phyloP scores from a whole-genome alignment of 2,113 vertebrate genomes.

The Hemichromis elongatus region DNA sequence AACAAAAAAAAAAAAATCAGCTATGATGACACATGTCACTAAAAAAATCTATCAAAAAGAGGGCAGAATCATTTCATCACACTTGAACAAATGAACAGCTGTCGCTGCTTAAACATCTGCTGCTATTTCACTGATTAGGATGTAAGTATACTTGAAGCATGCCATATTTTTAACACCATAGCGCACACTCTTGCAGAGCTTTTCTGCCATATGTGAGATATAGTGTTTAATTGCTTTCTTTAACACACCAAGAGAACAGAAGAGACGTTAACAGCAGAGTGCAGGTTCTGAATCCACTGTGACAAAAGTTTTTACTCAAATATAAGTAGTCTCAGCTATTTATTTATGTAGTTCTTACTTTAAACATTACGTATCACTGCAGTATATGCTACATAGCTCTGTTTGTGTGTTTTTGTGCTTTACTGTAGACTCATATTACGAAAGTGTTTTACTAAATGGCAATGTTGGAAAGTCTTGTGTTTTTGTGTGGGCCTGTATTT shows the following conservation, averaged over 20 bases:
- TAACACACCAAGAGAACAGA: neutral
- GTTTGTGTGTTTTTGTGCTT: neutral
- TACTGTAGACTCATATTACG: neutral
- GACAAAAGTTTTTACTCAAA: neutral
- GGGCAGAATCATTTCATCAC: neutral
- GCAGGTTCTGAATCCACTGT: neutral
- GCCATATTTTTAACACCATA: neutral
- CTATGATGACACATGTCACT: neutral
- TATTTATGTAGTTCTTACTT: neutral
- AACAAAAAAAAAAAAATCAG: neutral
- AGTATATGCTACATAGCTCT: neutral
- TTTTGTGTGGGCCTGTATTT: slow-evolving; percentile 21
- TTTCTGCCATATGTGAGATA: neutral
- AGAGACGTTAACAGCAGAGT: neutral
- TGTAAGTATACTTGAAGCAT: neutral
- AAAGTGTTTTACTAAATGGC: neutral
- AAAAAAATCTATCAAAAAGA: neutral
- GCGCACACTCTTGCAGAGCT: neutral
- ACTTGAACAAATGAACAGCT: neutral
- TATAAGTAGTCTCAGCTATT: neutral
- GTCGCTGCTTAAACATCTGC: neutral
- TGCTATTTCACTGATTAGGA: neutral
- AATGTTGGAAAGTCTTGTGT: neutral
- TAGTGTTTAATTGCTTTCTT: neutral
- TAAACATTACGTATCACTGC: neutral